These are phyloP conservation scores for Catocala fraxini DNA, from an alignment of 2,888 invertebrate species.

Conservation along the genomic window DNA sequence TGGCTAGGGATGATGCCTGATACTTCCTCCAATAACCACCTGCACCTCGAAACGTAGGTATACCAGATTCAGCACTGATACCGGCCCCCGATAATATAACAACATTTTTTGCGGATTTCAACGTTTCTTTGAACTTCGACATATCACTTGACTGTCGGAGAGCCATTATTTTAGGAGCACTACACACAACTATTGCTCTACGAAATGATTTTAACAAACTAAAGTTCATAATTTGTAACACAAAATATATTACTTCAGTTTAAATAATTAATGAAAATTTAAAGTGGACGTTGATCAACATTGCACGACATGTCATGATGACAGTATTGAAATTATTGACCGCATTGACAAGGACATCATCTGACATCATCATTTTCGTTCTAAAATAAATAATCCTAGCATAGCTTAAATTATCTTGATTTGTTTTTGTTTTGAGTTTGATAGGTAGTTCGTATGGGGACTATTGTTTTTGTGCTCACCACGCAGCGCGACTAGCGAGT, in stretches of 20 bases:
- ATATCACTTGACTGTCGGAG: conserved; percentile 59
- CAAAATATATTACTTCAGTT: background rate
- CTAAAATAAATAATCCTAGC: too few species aligned
- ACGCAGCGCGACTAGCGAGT: too few species aligned
- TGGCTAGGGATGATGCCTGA: conserved; percentile 83
- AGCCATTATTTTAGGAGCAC: conserved; percentile 46
- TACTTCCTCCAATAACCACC: conserved; percentile 88
- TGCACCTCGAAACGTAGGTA: conserved; percentile 93
- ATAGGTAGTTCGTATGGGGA: too few species aligned
- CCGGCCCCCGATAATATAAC: conserved; percentile 90
- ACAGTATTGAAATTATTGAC: background rate
- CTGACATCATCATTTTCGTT: too few species aligned
- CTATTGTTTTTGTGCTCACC: too few species aligned
- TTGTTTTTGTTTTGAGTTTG: too few species aligned
- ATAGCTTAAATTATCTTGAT: too few species aligned
- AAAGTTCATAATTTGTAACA: conserved; percentile 42
- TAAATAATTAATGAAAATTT: conserved; percentile 21
- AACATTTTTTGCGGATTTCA: conserved; percentile 86
- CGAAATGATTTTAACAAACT: conserved; percentile 35
- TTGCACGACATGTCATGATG: background rate
- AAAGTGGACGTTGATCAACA: background rate
- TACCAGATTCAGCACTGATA: conserved; percentile 92
- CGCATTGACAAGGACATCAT: background rate
- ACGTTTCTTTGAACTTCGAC: conserved; percentile 79
- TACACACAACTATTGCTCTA: conserved; percentile 29